phyloP scores from a whole-genome alignment of 2,113 vertebrate genomes.

The Ochotona curzoniae region DNA sequence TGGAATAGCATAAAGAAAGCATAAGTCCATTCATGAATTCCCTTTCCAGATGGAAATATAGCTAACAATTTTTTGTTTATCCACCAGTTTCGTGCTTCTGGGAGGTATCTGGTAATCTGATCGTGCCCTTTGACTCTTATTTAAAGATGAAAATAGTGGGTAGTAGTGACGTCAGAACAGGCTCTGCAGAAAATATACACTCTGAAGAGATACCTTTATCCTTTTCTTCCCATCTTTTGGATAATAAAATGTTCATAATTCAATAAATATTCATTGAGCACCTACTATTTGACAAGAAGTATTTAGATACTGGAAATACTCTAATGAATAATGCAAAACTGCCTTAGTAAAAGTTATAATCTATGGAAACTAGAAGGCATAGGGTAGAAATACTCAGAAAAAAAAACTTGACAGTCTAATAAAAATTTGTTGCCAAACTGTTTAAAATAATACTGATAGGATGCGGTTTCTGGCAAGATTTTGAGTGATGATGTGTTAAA shows the following conservation, averaged over 20 bases:
- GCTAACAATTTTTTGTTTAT: neutral
- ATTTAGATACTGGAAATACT: neutral
- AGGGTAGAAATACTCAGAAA: neutral
- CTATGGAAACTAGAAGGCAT: neutral
- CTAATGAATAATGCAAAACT: conserved; percentile 28
- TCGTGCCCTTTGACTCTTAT: neutral
- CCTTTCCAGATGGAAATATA: neutral
- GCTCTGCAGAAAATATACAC: neutral
- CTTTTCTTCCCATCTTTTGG: neutral
- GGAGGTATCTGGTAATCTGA: neutral
- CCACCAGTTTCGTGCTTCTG: neutral
- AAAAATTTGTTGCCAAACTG: neutral
- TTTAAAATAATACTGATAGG: neutral
- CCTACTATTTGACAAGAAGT: neutral
- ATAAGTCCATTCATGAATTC: neutral
- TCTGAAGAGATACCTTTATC: neutral
- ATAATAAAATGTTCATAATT: conserved; percentile 41
- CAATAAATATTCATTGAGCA: neutral
- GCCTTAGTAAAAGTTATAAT: neutral
- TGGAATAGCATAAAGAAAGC: conserved; percentile 18
- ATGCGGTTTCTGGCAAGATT: neutral
- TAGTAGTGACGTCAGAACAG: neutral
- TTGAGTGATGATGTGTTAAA: neutral
- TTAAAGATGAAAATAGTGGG: neutral
- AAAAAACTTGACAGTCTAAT: neutral